phyloP scores from a whole-genome alignment of 2,113 vertebrate genomes.

The Neoarius graeffei region DNA sequence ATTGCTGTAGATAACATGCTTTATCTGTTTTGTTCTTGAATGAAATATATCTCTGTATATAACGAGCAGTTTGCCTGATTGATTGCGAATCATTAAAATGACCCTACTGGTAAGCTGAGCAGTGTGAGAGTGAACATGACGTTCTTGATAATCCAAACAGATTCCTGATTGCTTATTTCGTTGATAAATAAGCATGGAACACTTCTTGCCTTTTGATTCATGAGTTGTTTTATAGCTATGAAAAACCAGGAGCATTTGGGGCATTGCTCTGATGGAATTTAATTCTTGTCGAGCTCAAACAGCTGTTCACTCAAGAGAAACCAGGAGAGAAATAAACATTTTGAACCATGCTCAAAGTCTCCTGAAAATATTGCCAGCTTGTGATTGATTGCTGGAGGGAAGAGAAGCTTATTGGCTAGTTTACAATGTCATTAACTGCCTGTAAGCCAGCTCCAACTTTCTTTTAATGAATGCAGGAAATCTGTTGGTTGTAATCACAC shows the following conservation, averaged over 20 bases:
- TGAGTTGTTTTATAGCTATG: slow-evolving; percentile 50
- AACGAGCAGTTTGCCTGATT: slow-evolving; percentile 37
- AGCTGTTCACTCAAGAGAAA: slow-evolving; percentile 57
- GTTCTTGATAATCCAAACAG: slow-evolving; percentile 33
- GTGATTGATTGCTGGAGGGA: slow-evolving; percentile 63
- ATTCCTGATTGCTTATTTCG: slow-evolving; percentile 30
- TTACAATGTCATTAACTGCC: slow-evolving; percentile 60
- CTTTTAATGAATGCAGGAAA: slow-evolving; percentile 63
- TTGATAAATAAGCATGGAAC: slow-evolving; percentile 44
- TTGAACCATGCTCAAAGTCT: slow-evolving; percentile 53
- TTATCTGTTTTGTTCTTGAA: slow-evolving; percentile 30
- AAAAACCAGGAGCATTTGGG: slow-evolving; percentile 47
- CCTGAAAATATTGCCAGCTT: slow-evolving; percentile 56
- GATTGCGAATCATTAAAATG: slow-evolving; percentile 43
- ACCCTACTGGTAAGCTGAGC: slow-evolving; percentile 37
- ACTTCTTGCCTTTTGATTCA: slow-evolving; percentile 48
- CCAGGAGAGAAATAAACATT: slow-evolving; percentile 49
- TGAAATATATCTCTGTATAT: slow-evolving; percentile 10
- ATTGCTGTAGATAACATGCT: slow-evolving; percentile 47
- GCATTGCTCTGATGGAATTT: slow-evolving; percentile 57
- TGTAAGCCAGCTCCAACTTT: slow-evolving; percentile 55
- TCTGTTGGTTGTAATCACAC: slow-evolving; percentile 63
- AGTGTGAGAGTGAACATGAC: slow-evolving; percentile 17
- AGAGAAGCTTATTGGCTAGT: slow-evolving; percentile 56
- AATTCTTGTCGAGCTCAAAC: slow-evolving; percentile 53